Evolutionary conservation across 2,888 invertebrate genomes (phyloP), one percentile per base, ranked within the genome.

Genomic region (Andrena bucephala): DNA sequence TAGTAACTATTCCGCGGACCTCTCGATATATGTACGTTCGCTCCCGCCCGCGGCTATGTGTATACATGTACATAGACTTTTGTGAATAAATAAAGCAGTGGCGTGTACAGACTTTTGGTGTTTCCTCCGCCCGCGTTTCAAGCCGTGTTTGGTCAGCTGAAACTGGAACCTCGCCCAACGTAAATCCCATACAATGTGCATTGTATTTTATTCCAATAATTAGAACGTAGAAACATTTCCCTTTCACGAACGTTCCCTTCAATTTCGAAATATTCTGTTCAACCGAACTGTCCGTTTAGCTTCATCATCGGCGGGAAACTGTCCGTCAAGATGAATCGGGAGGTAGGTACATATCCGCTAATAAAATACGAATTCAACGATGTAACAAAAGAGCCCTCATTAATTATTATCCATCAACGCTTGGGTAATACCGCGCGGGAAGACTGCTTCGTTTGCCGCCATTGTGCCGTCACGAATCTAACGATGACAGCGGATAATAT

Each of bases 351-450:
- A 27, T 57, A 60, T 24, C 67, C 24, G 29, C 52, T 36, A 31
- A 52, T 36, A 10, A 13, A 48, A 31, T 16, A 27, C 20, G n/a
- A 27, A 27, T 2, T 29, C 13, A 29, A 24, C 69, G 29, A 36
- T 8, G 63, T 57, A 63, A 79, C 63, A 76, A 69, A 24, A 69
- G 36, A 48, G n/a, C 0, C 0, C 10, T 20, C 79, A 57, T 29
- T 75, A 78, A 78, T 57, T 62, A 68, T 68, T 69, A 75, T 69
- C 69, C 78, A 54, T 50, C 33, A 31, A n/a, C n/a, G n/a, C 33
- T 20, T 3, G 3, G 62, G 6, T 57, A 63, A 48, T 54, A 36
- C 33, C 52, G 16, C 2, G 20, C 50, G 33, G 33, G 24, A 42
- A 66, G 42, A 57, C 29, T 70, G 42, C 16, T 70, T 66, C 16